phyloP scores from a whole-genome alignment of 2,888 invertebrate species.

The Noctua janthe region DNA sequence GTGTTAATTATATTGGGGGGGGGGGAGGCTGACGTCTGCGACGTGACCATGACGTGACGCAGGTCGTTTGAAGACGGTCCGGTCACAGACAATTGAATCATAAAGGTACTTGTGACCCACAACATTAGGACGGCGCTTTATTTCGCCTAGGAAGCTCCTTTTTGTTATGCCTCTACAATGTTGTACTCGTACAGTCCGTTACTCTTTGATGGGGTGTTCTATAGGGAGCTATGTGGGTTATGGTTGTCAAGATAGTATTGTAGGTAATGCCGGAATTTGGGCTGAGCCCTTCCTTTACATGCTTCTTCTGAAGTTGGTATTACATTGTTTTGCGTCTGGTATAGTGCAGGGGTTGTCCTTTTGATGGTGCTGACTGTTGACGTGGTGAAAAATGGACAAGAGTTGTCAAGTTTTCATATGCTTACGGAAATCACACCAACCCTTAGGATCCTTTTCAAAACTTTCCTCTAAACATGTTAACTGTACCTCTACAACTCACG shows the following conservation, averaged over 20 bases:
- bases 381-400: background rate
- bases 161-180: constrained; percentile 40
- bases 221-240: constrained; percentile 32
- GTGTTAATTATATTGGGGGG: constrained; percentile 79
- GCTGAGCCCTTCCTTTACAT: constrained; percentile 20
- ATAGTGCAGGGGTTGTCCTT: background rate
- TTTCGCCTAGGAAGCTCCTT: constrained; percentile 44
- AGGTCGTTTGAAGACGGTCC: constrained; percentile 82
- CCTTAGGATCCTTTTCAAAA: background rate
- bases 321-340: background rate
- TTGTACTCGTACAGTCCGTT: constrained; percentile 5
- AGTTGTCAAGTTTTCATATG: background rate
- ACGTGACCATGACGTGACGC: constrained; percentile 73
- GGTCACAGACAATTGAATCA: constrained; percentile 85
- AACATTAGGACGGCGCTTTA: constrained; percentile 59
- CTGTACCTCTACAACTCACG: background rate
- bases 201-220: constrained; percentile 33
- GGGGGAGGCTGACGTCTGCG: constrained; percentile 69
- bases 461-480: background rate
- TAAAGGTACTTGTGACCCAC: constrained; percentile 79
- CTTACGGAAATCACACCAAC: background rate
- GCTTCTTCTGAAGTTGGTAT: background rate
- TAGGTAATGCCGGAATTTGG: constrained; percentile 28
- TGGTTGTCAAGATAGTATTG: constrained; percentile 45
- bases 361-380: background rate